A percentile compares a stretch with the other conserved stretches of the same genome.
Evolutionary conservation across 2,797 vertebrate species (phyloP).

Genomic region (Poecilia gillii): DNA sequence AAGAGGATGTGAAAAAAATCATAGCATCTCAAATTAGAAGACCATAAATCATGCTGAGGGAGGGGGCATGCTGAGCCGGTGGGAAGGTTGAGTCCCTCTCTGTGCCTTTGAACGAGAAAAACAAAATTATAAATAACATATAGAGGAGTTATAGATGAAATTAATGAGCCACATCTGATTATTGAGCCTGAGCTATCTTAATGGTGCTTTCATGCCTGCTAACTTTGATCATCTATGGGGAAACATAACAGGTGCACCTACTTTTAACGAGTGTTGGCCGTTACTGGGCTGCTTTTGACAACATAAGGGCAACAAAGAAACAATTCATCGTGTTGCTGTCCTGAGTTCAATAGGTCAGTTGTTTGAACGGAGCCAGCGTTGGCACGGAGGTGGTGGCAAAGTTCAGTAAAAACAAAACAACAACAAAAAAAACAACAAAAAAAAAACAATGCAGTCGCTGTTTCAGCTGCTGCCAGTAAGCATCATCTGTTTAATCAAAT

Average conservation of each 20-base stretch:
- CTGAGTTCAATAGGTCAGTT: conserved; percentile 1
- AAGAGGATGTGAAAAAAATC: conserved; percentile 21
- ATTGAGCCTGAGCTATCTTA: conserved; percentile 44
- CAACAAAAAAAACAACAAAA: not conserved
- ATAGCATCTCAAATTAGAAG: conserved; percentile 67
- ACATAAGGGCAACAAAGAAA: conserved; percentile 13
- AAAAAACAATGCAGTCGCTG: not conserved
- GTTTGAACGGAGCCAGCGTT: conserved; percentile 21
- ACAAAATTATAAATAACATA: conserved; percentile 66
- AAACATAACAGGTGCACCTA: conserved; percentile 42
- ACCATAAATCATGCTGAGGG: conserved; percentile 64
- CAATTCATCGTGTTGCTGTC: conserved; percentile 16
- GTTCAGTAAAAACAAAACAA: not conserved
- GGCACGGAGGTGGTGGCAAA: conserved; percentile 8
- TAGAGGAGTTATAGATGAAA: conserved; percentile 65
- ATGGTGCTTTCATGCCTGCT: conserved; percentile 35
- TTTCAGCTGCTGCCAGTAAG: conserved; percentile 6
- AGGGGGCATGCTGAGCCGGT: conserved; percentile 55
- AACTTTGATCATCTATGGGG: conserved; percentile 36
- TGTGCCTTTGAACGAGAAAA: conserved; percentile 54
- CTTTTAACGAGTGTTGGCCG: conserved; percentile 17
- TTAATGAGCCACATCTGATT: conserved; percentile 63
- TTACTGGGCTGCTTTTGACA: conserved; percentile 18
- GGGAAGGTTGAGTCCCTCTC: conserved; percentile 67
- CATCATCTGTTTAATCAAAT: conserved; percentile 25